These are phyloP conservation scores for Mesoligia furuncula DNA, from an alignment of 2,888 invertebrate genomes.

Conservation along the genomic window DNA sequence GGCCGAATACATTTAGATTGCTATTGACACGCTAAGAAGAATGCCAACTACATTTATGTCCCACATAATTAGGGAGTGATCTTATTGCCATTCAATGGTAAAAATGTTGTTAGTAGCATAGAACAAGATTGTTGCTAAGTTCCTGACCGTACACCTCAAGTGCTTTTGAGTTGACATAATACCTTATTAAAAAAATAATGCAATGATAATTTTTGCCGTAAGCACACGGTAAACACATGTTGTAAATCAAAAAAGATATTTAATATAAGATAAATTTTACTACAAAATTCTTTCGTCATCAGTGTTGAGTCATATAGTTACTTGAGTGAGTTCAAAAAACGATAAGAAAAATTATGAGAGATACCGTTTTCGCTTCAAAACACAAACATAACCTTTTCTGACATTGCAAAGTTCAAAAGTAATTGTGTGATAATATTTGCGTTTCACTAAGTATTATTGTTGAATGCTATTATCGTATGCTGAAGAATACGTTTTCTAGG, in stretches of 20 bases:
- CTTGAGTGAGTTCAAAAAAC: conserved; percentile 35
- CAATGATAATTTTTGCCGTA: neutral
- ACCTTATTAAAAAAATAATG: neutral
- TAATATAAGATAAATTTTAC: conserved; percentile 14
- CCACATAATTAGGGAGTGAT: neutral
- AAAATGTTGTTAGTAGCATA: neutral
- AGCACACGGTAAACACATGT: conserved; percentile 16
- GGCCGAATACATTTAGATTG: too few species aligned
- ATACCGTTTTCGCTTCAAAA: conserved; percentile 17
- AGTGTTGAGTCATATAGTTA: neutral
- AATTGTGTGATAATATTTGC: neutral
- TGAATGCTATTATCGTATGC: neutral
- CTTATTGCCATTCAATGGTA: neutral
- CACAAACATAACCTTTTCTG: conserved; percentile 53
- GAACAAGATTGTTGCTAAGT: neutral
- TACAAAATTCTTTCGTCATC: neutral
- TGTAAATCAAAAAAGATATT: neutral
- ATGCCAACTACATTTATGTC: too few species aligned
- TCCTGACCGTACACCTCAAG: neutral
- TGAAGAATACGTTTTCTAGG: neutral
- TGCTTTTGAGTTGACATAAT: neutral
- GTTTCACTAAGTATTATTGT: neutral
- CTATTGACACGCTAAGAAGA: too few species aligned
- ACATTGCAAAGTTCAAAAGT: conserved; percentile 44
- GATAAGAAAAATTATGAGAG: conserved; percentile 17